A percentile compares a stretch with the other conserved stretches of the same genome.
phyloP scores from a whole-genome alignment of 2,888 invertebrate genomes.

The Ctenicera cuprea region DNA sequence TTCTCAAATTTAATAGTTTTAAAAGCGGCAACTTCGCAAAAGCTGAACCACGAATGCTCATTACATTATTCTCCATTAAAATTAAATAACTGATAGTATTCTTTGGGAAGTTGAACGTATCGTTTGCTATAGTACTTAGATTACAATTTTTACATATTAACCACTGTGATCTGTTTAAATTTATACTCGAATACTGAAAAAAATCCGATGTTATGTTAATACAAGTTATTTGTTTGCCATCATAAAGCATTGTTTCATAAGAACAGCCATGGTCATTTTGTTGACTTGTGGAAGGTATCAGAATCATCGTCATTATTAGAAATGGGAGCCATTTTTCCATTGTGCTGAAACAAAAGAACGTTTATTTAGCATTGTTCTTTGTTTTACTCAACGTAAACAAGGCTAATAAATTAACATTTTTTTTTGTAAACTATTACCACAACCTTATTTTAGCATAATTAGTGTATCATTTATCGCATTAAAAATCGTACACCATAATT shows the following conservation, averaged over 20 bases:
- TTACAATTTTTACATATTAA: slow-evolving; percentile 67
- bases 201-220: slow-evolving; percentile 64
- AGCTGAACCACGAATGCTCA: slow-evolving; percentile 62
- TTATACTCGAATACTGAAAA: slow-evolving; percentile 64
- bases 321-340: slow-evolving; percentile 66
- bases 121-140: slow-evolving; percentile 64
- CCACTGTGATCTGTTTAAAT: slow-evolving; percentile 67
- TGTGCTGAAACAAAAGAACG: slow-evolving; percentile 56
- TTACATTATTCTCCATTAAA: slow-evolving; percentile 62
- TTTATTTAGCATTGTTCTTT: too few species aligned
- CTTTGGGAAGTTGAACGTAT: slow-evolving; percentile 65
- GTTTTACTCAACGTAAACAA: too few species aligned
- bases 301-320: slow-evolving; percentile 55
- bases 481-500: too few species aligned
- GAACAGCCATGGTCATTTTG: slow-evolving; percentile 60
- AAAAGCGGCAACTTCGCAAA: slow-evolving; percentile 66
- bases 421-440: too few species aligned
- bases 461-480: too few species aligned
- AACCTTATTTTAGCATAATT: too few species aligned
- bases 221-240: slow-evolving; percentile 67
- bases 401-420: too few species aligned
- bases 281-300: slow-evolving; percentile 55
- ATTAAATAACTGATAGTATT: slow-evolving; percentile 67
- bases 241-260: slow-evolving; percentile 59
- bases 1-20: slow-evolving; percentile 66